phyloP scores from a whole-genome alignment of 2,797 vertebrate species.

The Austrolebias charrua region DNA sequence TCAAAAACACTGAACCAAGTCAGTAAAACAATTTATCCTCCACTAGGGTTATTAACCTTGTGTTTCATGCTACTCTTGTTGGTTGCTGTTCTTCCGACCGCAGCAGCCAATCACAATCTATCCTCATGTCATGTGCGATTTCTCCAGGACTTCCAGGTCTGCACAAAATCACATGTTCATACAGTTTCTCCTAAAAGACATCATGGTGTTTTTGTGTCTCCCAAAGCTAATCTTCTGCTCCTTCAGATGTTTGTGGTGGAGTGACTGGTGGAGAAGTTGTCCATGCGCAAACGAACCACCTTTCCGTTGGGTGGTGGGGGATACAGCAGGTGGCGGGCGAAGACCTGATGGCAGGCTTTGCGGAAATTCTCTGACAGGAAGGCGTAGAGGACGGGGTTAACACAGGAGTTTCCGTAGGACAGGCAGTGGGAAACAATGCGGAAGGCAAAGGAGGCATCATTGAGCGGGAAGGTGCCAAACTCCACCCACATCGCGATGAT shows the following conservation, averaged over 20 bases:
- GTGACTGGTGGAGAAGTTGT: constrained; percentile 82
- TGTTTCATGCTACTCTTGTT: not conserved
- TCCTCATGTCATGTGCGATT: not conserved
- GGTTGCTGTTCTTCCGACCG: not conserved
- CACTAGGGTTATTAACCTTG: not conserved
- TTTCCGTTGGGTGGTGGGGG: constrained; percentile 43
- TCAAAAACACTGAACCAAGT: not conserved
- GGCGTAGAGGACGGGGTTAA: constrained; percentile 86
- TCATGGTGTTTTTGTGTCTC: too few species aligned
- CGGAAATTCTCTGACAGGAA: constrained; percentile 87
- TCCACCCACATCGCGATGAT: constrained; percentile 87
- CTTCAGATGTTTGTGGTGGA: constrained; percentile 77
- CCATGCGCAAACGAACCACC: constrained; percentile 75
- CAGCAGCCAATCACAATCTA: constrained; percentile 1
- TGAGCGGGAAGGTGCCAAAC: constrained; percentile 83
- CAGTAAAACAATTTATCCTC: not conserved
- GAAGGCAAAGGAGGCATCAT: constrained; percentile 80
- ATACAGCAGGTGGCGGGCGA: constrained; percentile 64
- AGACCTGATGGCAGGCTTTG: constrained; percentile 80
- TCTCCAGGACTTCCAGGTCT: not conserved
- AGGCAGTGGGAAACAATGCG: constrained; percentile 84
- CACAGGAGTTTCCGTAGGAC: constrained; percentile 85
- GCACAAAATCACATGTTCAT: not conserved
- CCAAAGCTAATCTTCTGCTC: too few species aligned
- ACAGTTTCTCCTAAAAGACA: not conserved